Percentiles rank a stretch among this genome's conserved stretches.
Conservation (phyloP, 1,140 invertebrate species). For the Bicyclus anynana region DNA sequence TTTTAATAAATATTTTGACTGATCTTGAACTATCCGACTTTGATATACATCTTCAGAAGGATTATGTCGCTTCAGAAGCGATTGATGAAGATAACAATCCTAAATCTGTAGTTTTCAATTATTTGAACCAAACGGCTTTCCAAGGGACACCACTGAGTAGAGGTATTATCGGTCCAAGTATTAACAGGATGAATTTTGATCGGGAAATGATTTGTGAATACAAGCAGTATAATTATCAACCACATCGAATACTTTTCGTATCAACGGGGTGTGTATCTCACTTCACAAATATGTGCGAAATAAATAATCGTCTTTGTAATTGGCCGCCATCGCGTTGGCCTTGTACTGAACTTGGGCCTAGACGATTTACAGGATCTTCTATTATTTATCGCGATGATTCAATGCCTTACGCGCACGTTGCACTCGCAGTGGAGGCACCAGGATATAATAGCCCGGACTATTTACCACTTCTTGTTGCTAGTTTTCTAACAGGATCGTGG, state of each 20-base stretch:
- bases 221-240: constrained; percentile 88
- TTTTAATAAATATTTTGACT: constrained; percentile 83
- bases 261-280: constrained; percentile 93
- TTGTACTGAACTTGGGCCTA: constrained; percentile 16
- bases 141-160: constrained; percentile 83
- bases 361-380: constrained; percentile 78
- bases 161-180: constrained; percentile 84
- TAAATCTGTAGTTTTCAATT: constrained; percentile 87
- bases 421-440: constrained; percentile 84
- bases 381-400: constrained; percentile 81
- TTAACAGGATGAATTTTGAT: constrained; percentile 83
- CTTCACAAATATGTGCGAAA: constrained; percentile 79
- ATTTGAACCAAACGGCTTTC: constrained; percentile 85
- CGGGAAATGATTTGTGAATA: constrained; percentile 84
- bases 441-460: constrained; percentile 42
- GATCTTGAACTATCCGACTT: constrained; percentile 80
- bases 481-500: constrained; percentile 44
- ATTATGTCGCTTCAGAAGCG: constrained; percentile 78
- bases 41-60: constrained; percentile 83
- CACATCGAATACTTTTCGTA: constrained; percentile 89
- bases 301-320: constrained; percentile 30
- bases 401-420: constrained; percentile 85
- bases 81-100: constrained; percentile 82
- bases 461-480: constrained; percentile 37
- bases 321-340: constrained; percentile 13